A percentile compares a stretch with the other conserved stretches of the same genome.
phyloP scores from a whole-genome alignment of 1,140 invertebrate genomes.

The Dendroctonus ponderosae region DNA sequence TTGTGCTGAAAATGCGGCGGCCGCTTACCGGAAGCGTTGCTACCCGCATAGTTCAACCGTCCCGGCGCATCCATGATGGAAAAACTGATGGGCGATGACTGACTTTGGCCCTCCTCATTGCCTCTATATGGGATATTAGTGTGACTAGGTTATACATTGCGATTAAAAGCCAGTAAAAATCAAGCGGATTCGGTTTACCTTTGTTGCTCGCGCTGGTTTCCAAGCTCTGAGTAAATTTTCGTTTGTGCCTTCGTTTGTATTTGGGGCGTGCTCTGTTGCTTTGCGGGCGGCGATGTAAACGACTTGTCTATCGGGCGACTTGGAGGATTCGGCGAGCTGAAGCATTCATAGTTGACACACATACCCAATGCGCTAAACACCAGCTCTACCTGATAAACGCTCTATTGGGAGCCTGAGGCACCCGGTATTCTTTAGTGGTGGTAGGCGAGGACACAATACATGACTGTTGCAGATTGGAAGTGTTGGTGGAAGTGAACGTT shows the following conservation, averaged over 20 bases:
- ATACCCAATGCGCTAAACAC: background rate
- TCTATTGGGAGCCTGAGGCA: slow-evolving; percentile 52
- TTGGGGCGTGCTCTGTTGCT: slow-evolving; percentile 54
- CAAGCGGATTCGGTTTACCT: slow-evolving; percentile 42
- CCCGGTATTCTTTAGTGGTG: slow-evolving; percentile 61
- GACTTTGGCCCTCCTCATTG: slow-evolving; percentile 55
- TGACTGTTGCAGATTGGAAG: slow-evolving; percentile 64
- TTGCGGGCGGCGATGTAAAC: slow-evolving; percentile 54
- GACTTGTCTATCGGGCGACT: slow-evolving; percentile 40
- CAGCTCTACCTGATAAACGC: slow-evolving; percentile 24
- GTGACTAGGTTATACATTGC: background rate
- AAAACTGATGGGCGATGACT: slow-evolving; percentile 73
- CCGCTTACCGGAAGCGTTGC: slow-evolving; percentile 51
- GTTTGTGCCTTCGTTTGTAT: slow-evolving; percentile 68
- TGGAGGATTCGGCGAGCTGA: slow-evolving; percentile 41
- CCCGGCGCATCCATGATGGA: slow-evolving; percentile 69
- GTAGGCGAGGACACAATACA: slow-evolving; percentile 68
- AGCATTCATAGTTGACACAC: slow-evolving; percentile 36
- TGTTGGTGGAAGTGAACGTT: slow-evolving; percentile 56
- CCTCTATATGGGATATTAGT: slow-evolving; percentile 39
- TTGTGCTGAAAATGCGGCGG: slow-evolving; percentile 45
- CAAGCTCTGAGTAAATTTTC: slow-evolving; percentile 66
- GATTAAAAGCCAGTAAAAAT: background rate
- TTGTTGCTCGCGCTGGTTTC: slow-evolving; percentile 54
- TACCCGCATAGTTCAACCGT: slow-evolving; percentile 59